Evolutionary conservation across 2,888 invertebrate species (phyloP).

Genomic region (Tipula confusa): DNA sequence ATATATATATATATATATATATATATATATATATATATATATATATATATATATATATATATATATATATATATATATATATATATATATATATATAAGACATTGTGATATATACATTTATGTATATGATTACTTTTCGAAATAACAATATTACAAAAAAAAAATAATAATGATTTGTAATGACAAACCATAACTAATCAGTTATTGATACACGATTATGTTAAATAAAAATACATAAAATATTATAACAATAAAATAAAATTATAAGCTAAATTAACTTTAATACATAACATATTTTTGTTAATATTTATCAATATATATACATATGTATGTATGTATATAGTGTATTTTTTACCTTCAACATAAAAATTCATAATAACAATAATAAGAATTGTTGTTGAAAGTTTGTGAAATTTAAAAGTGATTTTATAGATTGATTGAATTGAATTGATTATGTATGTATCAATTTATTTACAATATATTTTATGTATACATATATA

Average conservation of each 20-base stretch:
- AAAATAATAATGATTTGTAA: slow-evolving; percentile 27
- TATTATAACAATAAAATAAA: slow-evolving; percentile 16
- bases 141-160: background rate
- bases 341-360: background rate
- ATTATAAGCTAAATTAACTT: slow-evolving; percentile 12
- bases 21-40: too few species aligned
- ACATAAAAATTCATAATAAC: background rate
- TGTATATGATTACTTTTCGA: background rate
- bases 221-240: slow-evolving; percentile 26
- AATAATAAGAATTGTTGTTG: background rate
- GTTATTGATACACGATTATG: slow-evolving; percentile 28
- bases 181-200: slow-evolving; percentile 30
- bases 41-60: too few species aligned
- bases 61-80: background rate
- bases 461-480: too few species aligned
- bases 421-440: slow-evolving; percentile 8
- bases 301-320: background rate
- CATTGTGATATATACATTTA: background rate
- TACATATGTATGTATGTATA: too few species aligned
- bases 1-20: too few species aligned
- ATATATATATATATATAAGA: background rate
- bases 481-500: background rate
- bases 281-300: slow-evolving; percentile 20
- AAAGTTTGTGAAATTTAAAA: slow-evolving; percentile 8
- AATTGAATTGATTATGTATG: background rate